Evolutionary conservation across 2,113 vertebrate species (phyloP).

Genomic region (Sinocyclocheilus rhinocerous): DNA sequence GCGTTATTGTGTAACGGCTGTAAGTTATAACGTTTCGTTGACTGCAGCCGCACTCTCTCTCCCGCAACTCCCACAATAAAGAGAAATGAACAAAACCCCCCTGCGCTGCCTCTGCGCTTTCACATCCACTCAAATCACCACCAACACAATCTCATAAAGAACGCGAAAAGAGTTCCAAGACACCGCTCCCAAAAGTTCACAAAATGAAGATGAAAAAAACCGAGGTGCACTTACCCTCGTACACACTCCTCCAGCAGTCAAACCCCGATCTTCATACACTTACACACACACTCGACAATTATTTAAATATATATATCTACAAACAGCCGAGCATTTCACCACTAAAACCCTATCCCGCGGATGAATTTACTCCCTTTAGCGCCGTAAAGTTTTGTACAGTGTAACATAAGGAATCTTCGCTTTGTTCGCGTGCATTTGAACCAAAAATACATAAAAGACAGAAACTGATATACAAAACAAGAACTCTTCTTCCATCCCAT

Average conservation of each 20-base stretch:
- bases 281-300: constrained; percentile 62
- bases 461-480: constrained; percentile 72
- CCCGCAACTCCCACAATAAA: constrained; percentile 62
- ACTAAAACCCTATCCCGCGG: constrained; percentile 50
- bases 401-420: constrained; percentile 25
- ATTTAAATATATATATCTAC: constrained; percentile 71
- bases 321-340: constrained; percentile 63
- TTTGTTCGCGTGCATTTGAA: constrained; percentile 42
- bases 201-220: constrained; percentile 52
- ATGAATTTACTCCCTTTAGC: constrained; percentile 47
- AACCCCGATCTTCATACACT: constrained; percentile 63
- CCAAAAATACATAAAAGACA: constrained; percentile 62
- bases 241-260: constrained; percentile 63
- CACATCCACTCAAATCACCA: constrained; percentile 35
- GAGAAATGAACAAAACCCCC: constrained; percentile 59
- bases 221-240: constrained; percentile 64
- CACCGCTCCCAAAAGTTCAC: constrained; percentile 58
- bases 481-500: constrained; percentile 73
- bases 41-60: constrained; percentile 42
- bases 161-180: constrained; percentile 29
- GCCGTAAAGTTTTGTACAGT: constrained; percentile 41
- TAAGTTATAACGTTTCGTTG: constrained; percentile 37
- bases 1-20: constrained; percentile 42
- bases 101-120: constrained; percentile 30
- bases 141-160: neutral